phyloP scores from a whole-genome alignment of 1,140 invertebrate species.

The Pygmarrhopalites habei region DNA sequence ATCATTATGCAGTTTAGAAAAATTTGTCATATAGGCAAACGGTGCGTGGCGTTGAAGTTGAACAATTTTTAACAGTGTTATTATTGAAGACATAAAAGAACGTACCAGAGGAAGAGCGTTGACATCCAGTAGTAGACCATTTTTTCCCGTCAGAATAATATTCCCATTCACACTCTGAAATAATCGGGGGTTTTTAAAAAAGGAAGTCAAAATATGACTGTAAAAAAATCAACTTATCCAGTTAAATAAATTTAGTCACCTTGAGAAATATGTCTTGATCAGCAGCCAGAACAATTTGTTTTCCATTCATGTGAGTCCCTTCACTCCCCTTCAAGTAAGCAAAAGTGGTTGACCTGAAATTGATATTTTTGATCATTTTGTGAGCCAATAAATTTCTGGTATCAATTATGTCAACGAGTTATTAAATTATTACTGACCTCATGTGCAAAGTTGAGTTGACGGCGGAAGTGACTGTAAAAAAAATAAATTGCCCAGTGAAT shows the following conservation, averaged over 20 bases:
- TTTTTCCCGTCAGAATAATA: constrained; percentile 60
- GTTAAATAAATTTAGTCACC: constrained; percentile 21
- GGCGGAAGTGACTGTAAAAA: constrained; percentile 62
- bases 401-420: no score
- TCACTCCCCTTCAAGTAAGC: constrained; percentile 45
- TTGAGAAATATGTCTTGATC: constrained; percentile 71
- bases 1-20: no score
- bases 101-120: constrained; percentile 64
- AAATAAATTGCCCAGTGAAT: no score
- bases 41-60: no score
- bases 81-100: no score
- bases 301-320: constrained; percentile 53
- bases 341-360: constrained; percentile 50
- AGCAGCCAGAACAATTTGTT: constrained; percentile 58
- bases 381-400: no score
- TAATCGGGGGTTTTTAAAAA: no score
- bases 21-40: no score
- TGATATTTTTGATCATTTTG: no score
- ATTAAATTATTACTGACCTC: no score
- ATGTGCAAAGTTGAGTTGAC: constrained; percentile 59
- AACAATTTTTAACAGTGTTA: no score
- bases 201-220: neutral
- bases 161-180: constrained; percentile 62
- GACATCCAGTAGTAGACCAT: constrained; percentile 63
- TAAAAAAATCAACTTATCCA: neutral